Percentiles rank a stretch among this genome's conserved stretches.
Evolutionary conservation across 2,113 vertebrate genomes (phyloP).

Genomic region (Maylandia zebra): DNA sequence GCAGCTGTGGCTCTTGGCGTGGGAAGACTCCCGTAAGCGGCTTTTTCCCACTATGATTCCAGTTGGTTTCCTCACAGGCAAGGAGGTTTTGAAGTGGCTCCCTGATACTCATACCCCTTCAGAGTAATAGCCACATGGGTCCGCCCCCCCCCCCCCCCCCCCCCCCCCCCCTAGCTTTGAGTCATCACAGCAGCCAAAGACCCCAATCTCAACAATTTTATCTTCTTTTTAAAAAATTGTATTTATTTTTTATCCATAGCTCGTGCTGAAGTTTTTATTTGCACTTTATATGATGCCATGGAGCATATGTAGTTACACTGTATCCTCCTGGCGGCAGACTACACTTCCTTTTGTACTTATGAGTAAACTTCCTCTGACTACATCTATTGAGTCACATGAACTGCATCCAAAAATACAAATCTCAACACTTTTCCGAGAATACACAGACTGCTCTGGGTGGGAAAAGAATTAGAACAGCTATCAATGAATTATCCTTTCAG

Average conservation of each 20-base stretch:
- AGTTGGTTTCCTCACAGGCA: conserved; percentile 1
- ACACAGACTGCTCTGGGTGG: neutral
- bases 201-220: neutral
- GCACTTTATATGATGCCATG: neutral
- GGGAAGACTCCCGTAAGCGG: conserved; percentile 29
- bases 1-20: conserved; percentile 32
- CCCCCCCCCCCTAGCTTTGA: neutral
- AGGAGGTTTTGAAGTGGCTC: conserved; percentile 52
- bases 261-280: neutral
- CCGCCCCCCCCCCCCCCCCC: neutral
- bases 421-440: conserved; percentile 34
- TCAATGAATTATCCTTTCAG: neutral
- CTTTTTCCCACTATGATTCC: neutral
- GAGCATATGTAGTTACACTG: neutral
- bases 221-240: rapidly evolving
- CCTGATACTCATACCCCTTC: conserved; percentile 35
- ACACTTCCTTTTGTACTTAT: conserved; percentile 8
- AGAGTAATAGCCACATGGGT: conserved; percentile 57
- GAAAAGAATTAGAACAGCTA: neutral
- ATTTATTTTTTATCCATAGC: neutral
- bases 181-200: neutral
- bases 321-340: neutral
- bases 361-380: conserved; percentile 36
- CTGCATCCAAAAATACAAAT: conserved; percentile 41
- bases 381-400: neutral